Conservation (phyloP, 2,888 invertebrate genomes). For the Watsonalla cultraria region DNA sequence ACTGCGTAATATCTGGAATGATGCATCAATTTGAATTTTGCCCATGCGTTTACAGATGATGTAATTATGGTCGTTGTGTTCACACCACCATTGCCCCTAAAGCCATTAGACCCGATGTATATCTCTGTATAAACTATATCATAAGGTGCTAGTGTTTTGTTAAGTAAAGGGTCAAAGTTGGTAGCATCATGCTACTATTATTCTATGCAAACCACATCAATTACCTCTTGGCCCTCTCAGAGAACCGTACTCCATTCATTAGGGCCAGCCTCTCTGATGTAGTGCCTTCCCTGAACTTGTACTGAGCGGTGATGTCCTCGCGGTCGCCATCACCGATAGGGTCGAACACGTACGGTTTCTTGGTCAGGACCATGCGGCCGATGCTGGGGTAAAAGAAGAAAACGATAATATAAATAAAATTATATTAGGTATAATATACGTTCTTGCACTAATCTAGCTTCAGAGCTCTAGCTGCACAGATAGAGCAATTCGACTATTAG, state of each 20-base stretch:
- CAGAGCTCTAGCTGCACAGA: too few relatives aligned
- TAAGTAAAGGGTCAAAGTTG: too few relatives aligned
- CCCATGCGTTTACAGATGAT: too few relatives aligned
- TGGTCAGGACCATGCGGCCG: constrained; percentile 86
- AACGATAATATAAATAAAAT: too few relatives aligned
- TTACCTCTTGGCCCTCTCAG: constrained; percentile 81
- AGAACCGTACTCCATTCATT: constrained; percentile 85
- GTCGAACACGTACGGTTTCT: constrained; percentile 85
- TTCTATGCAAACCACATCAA: not conserved
- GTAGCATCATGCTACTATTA: too few relatives aligned
- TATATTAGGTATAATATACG: too few relatives aligned
- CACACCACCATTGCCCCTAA: too few relatives aligned
- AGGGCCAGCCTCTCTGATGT: constrained; percentile 85
- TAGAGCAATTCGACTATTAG: too few relatives aligned
- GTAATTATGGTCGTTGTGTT: too few relatives aligned
- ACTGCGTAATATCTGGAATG: constrained; percentile 77
- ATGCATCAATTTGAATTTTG: not conserved
- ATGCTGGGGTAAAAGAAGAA: constrained; percentile 69
- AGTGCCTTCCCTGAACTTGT: constrained; percentile 86
- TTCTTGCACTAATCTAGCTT: too few relatives aligned
- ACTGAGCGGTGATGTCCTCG: constrained; percentile 83
- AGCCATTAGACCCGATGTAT: too few relatives aligned
- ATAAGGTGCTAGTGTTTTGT: not conserved
- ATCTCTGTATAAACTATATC: too few relatives aligned
- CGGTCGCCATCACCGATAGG: constrained; percentile 84